Percentiles rank a stretch among this genome's conserved stretches.
These are phyloP conservation scores for Nomada lathburiana DNA, from an alignment of 2,888 invertebrate genomes.

Conservation along the genomic window DNA sequence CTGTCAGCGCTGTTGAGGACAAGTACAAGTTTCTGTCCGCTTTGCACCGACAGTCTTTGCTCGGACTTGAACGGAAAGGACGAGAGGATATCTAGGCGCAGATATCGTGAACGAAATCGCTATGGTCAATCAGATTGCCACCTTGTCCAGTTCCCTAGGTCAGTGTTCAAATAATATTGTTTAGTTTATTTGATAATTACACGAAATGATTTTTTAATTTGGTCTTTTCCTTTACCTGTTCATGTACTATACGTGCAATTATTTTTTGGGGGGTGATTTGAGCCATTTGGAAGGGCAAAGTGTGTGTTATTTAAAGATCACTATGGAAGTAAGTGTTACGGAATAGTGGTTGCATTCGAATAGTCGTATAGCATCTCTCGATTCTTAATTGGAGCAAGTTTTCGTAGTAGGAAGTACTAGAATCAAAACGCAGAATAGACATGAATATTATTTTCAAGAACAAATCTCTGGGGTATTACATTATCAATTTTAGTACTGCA, in stretches of 20 bases:
- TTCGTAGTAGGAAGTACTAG: background rate
- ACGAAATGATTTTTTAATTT: background rate
- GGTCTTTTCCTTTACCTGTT: background rate
- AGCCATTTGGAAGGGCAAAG: background rate
- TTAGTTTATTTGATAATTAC: background rate
- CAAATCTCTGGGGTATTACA: background rate
- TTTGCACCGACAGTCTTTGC: slow-evolving; percentile 35
- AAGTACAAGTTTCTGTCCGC: slow-evolving; percentile 38
- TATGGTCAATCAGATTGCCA: slow-evolving; percentile 66
- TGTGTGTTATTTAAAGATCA: no score
- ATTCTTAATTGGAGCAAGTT: background rate
- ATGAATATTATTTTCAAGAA: background rate
- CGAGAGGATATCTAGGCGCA: background rate
- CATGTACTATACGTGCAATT: background rate
- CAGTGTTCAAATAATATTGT: slow-evolving; percentile 31
- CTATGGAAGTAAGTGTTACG: no score
- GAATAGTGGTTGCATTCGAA: no score
- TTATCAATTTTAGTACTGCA: no score
- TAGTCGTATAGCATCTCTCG: background rate
- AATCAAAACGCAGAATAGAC: slow-evolving; percentile 4
- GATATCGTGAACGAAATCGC: background rate
- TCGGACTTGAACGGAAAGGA: slow-evolving; percentile 4
- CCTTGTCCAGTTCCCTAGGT: slow-evolving; percentile 64
- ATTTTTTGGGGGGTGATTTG: background rate
- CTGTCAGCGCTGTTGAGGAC: slow-evolving; percentile 31